A percentile compares a stretch with the other conserved stretches of the same genome.
phyloP scores from a whole-genome alignment of 1,140 invertebrate genomes.

The Atta colombica region DNA sequence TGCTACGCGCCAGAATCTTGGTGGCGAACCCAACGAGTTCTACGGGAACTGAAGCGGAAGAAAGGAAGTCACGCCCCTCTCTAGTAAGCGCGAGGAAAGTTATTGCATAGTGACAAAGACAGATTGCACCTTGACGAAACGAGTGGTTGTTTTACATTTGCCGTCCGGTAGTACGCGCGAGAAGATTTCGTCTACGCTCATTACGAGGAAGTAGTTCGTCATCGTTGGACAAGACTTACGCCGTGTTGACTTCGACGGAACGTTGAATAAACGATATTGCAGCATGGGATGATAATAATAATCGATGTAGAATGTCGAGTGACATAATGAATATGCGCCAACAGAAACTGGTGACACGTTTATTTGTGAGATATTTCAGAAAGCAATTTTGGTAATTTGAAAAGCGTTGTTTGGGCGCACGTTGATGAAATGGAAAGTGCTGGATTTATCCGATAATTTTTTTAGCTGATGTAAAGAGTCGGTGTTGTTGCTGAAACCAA shows the following conservation, averaged over 20 bases:
- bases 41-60: constrained; percentile 23
- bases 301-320: constrained; percentile 69
- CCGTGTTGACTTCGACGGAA: constrained; percentile 52
- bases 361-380: constrained; percentile 28
- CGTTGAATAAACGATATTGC: constrained; percentile 75
- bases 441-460: neutral
- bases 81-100: constrained; percentile 43
- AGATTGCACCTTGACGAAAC: constrained; percentile 78
- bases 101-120: constrained; percentile 80
- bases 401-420: neutral
- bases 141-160: constrained; percentile 68
- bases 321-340: neutral
- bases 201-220: constrained; percentile 52
- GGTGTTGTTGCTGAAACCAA: neutral
- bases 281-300: constrained; percentile 60
- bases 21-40: neutral
- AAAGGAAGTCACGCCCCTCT: constrained; percentile 42
- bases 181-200: constrained; percentile 54
- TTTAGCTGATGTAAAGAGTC: neutral
- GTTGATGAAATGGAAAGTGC: neutral
- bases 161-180: constrained; percentile 30
- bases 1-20: neutral
- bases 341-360: neutral
- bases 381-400: constrained; percentile 17
- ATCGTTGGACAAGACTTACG: constrained; percentile 71